Evolutionary conservation across 2,113 vertebrate species (phyloP), one percentile per base, ranked within the genome.

Genomic region (Serilophus lunatus): DNA sequence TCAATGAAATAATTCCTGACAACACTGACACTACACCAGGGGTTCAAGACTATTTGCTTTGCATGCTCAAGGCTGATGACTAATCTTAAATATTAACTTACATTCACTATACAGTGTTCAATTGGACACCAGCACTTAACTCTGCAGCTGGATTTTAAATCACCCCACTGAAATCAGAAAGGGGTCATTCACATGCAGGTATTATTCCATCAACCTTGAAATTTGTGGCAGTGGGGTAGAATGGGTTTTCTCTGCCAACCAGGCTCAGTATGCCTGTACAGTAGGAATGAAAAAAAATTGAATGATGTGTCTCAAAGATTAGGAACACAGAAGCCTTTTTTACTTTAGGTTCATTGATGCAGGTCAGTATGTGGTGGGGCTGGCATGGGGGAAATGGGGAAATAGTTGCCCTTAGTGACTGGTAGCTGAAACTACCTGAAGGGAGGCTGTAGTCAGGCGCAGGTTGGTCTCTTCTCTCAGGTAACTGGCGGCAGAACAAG

Each of bases 331-430:
- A 82, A 68, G 23, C 23, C 91, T 18, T 78, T 60, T 40, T 49
- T 77, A 42, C 18, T 24, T 61, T 29, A 25, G 18, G 9, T 74
- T 82, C 13, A 6, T 28, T 66, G 17, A 3, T 65, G 15, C 19
- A 54, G 53, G n/a, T 88, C 33, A 22, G 16, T 71, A 13, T 1
- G 0, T 80, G 44, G 20, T 77, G 36, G 12, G 6, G 7, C 53
- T 86, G 59, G n/a, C 24, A 40, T n/a, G 1, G 0, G 31, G 36
- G 15, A 29, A n/a, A 5, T 1, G 1, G 9, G 9, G 6, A 3
- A 91, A 13, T 66, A 61, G 47, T 63, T 84, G 33, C 13, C 5
- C 6, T 44, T 82, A 47, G 44, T 78, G 40, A 35, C n/a, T 60
- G 24, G 63, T 26, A 65, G 29, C n/a, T 82, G 45, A 71, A 94